Percentiles rank a stretch among this genome's conserved stretches.
Evolutionary conservation across 1,140 invertebrate species (phyloP).

Genomic region (Agrilus planipennis): DNA sequence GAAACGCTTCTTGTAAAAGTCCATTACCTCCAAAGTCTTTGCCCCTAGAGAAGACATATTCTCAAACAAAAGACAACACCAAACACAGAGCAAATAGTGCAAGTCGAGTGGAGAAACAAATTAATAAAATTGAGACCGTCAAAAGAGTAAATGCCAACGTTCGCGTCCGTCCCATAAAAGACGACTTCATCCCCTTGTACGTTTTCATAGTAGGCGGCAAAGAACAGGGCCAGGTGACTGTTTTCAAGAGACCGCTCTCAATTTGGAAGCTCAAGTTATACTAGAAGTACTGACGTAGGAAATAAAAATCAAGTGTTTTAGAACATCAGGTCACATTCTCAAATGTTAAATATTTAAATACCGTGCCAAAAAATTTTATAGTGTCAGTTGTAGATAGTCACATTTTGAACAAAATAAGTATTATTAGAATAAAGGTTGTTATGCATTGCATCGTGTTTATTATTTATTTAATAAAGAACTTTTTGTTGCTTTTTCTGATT

Average conservation of each 20-base stretch:
- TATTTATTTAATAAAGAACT: too few species aligned
- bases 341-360: too few species aligned
- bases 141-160: constrained; percentile 9
- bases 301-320: background rate
- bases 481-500: too few species aligned
- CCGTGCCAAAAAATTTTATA: background rate
- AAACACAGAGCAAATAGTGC: constrained; percentile 32
- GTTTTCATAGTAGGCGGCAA: constrained; percentile 53
- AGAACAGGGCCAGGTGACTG: constrained; percentile 53
- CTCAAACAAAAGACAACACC: constrained; percentile 13
- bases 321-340: too few species aligned
- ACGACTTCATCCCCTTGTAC: constrained; percentile 41
- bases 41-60: constrained; percentile 25
- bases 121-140: constrained; percentile 15
- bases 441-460: too few species aligned
- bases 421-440: too few species aligned
- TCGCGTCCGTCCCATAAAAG: constrained; percentile 22
- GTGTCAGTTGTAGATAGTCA: too few species aligned
- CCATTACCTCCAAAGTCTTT: constrained; percentile 33
- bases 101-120: constrained; percentile 27
- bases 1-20: constrained; percentile 15
- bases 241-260: constrained; percentile 52
- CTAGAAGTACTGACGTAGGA: constrained; percentile 16
- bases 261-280: constrained; percentile 53
- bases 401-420: too few species aligned